Evolutionary conservation across 35 echinoderm and acorn worm genomes (phyloP).

Genomic region (Chiridota heheva): DNA sequence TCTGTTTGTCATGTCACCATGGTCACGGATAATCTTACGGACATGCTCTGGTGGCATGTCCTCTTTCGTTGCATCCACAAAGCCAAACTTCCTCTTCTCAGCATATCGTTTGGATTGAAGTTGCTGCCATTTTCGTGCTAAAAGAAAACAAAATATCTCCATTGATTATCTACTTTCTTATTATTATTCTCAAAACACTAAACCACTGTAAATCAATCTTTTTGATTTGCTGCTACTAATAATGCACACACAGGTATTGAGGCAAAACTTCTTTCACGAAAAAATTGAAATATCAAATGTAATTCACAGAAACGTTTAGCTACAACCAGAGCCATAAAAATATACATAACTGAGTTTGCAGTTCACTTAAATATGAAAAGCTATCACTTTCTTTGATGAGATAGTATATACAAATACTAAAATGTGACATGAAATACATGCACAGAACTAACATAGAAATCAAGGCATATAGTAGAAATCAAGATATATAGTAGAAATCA

Average conservation of each 20-base stretch:
- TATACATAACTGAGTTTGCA: too few species aligned
- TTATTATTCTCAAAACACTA: not conserved
- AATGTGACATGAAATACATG: too few species aligned
- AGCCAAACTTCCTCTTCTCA: conserved; percentile 98
- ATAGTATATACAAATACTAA: too few species aligned
- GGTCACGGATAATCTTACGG: conserved; percentile 96
- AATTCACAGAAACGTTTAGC: too few species aligned
- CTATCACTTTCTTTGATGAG: too few species aligned
- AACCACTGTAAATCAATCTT: not conserved
- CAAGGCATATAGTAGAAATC: too few species aligned
- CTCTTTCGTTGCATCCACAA: conserved; percentile 94
- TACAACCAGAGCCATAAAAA: too few species aligned
- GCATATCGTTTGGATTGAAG: conserved; percentile 97
- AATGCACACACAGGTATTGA: not conserved
- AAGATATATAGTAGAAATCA: too few species aligned
- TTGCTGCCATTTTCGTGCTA: conserved; percentile 99
- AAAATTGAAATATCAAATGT: too few species aligned
- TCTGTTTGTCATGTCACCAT: conserved; percentile 99
- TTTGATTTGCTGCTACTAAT: not conserved
- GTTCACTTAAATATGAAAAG: too few species aligned
- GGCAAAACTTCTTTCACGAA: not conserved
- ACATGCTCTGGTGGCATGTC: conserved; percentile 99
- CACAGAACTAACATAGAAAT: too few species aligned
- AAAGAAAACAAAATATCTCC: conserved; percentile 16
- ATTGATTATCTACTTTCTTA: not conserved